These are phyloP conservation scores for Leptodactylus fallax DNA, from an alignment of 2,797 vertebrate genomes.

Conservation along the genomic window DNA sequence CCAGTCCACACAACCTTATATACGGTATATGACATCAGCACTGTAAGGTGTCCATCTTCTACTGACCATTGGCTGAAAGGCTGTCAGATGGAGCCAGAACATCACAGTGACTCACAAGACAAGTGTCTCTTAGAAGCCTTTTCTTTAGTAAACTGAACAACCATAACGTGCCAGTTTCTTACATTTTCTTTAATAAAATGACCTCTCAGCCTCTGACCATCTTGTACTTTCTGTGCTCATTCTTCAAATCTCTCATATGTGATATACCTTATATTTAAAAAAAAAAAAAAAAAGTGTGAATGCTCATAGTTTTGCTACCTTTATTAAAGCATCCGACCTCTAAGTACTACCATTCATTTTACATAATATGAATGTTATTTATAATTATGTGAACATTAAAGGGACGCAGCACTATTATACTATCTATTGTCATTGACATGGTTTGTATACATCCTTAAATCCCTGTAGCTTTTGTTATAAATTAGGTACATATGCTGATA, in stretches of 20 bases:
- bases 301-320: not conserved
- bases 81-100: too few species aligned
- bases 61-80: too few species aligned
- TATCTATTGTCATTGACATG: not conserved
- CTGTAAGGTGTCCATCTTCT: too few species aligned
- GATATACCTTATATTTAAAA: not conserved
- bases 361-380: not conserved
- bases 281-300: not conserved
- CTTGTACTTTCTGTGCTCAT: not conserved
- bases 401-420: not conserved
- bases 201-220: not conserved
- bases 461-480: too few species aligned
- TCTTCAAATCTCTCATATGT: not conserved
- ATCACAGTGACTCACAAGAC: too few species aligned
- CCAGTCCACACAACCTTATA: too few species aligned
- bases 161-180: too few species aligned
- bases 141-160: too few species aligned
- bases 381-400: not conserved
- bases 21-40: too few species aligned
- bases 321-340: not conserved
- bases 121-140: too few species aligned
- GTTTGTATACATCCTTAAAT: not conserved
- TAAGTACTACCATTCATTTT: not conserved
- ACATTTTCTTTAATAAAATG: not conserved
- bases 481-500: too few species aligned